Base-by-base conservation (phyloP, 1,140 invertebrate species). In the Drosophila lowei region DNA sequence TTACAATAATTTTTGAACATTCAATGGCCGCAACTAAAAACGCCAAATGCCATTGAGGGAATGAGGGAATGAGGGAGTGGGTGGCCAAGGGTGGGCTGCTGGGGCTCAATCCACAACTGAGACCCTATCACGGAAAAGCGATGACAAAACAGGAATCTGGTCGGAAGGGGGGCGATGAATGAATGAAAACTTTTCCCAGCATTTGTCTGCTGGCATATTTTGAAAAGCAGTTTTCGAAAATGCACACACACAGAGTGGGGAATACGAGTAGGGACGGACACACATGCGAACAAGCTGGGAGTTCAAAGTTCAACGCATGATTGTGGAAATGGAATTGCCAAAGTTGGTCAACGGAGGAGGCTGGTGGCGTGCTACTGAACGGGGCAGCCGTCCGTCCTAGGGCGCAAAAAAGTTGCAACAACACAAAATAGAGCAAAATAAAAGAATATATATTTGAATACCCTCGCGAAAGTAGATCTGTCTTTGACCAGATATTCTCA, bases 1-100 rank as follows among this genome's bases (percentile, higher is more conserved):
- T 86, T 86, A 88, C 81, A 88, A 86, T 86, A 86, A 86, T 86
- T 86, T 84, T 81, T 68, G 74, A 85, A 88, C 81, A 86, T 86
- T 78, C 77, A 86, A 86, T 81, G 85, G 81, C 62, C 78, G 77
- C 78, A 81, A 74, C 83, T 86, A 86, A 86, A 86, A 88, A 88
- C 83, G 81, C 83, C 83, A 81, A 81, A 86, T 81, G 61, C 77
- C 60, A 83, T 77, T 71, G 78, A 59, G 46, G 52, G 47, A n/a
- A 7, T n/a, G 59, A 2, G 21, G 50, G 23, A 6, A 23, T 5
- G 38, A 13, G 2, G 7, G 18, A 6, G 30, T 18, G 18, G 15
- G 13, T 18, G 48, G 34, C 43, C 46, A 71, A 44, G 61, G 56
- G 38, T 54, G 30, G 38, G 25, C 16, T 46, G 66, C 34, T 62